Evolutionary conservation across 2,888 invertebrate species (phyloP), one percentile per base, ranked within the genome.

Genomic region (Ectemnius cavifrons): DNA sequence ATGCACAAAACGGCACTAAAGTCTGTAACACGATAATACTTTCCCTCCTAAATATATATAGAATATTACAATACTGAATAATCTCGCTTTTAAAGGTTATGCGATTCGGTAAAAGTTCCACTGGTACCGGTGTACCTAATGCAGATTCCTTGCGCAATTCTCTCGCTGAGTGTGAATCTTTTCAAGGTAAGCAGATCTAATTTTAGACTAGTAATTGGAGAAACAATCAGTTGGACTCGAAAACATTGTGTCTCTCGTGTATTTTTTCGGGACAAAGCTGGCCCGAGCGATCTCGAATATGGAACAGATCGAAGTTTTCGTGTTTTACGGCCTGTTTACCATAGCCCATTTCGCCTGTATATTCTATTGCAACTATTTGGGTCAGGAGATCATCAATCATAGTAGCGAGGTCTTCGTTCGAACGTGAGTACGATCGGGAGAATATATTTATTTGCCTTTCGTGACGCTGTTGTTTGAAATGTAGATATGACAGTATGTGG

Each of bases 371-470:
- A 52, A 52, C 52, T 16, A 14, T 52, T 52, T 52, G 52, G 52
- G 52, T 14, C 52, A 52, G n/a, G 52, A 52, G 5, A 52, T 52
- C n/a, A 52, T 52, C 13, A 16, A 52, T 16, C 52, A 14, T 14
- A 52, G 52, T 16, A 52, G 52, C 16, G 16, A 52, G 52, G 6
- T 52, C 16, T 52, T 52, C 16, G 52, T 14, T 16, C 14, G 4
- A 14, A 5, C 52, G 52, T 52, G 52, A 52, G 52, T 52, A 52
- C 52, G n/a, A 52, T 52, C 37, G 37, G 16, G 52, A 52, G 52
- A 52, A 52, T 52, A 14, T 52, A 14, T 16, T 14, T 13, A 16
- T 52, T 16, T 13, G n/a, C 52, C 14, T 16, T 52, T 52, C 16
- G 52, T 16, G 13, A 52, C 52, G 52, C n/a, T 52, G 4, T 52